Base-by-base conservation (phyloP, 2,888 invertebrate species). In the Melikaiella ostensackeni region DNA sequence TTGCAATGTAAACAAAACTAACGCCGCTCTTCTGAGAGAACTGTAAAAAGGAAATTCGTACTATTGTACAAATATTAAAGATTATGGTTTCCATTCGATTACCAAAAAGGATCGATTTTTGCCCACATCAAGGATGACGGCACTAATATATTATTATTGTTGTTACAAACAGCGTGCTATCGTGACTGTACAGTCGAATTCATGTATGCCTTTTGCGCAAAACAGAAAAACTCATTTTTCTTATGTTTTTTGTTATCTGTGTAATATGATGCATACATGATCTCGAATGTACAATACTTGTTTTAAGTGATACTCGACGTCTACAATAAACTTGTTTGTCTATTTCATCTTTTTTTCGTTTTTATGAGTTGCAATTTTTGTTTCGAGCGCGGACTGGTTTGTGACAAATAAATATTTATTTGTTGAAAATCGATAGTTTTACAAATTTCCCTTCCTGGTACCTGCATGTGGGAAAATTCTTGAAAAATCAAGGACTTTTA, bases 241-340 rank as follows among this genome's bases (percentile, higher is more conserved):
- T 13, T 13, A 42, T 42, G 42, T 42, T 42, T 16, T 42, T 16
- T 42, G 42, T 13, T 42, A 42, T 16, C 13, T 42, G 42, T 2
- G 16, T 16, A 42, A 16, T 42, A 16, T 4, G 13, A 38, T 16
- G 5, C 16, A 16, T 42, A 42, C 9, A 16, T 42, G 42, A 42
- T 42, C 16, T 16, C 16, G 78, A 82, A 74, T 86, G 86, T 85
- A 85, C 79, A 81, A 85, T 85, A 86, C 83, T 79, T 85, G 79
- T 83, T 84, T 80, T 83, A 77, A 80, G 79, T 81, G 78, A 83
- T 79, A 81, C 84, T 81, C 73, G 78, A 80, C 81, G 84, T 81
- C 82, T 86, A 81, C 82, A 88, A 87, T 88, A 87, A 88, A 88
- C 83, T 73, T 86, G 86, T 86, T 86, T 87, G 85, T 87, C 83